These are phyloP conservation scores for Reticulitermes lucifugus DNA, from an alignment of 2,888 invertebrate species.

Conservation along the genomic window DNA sequence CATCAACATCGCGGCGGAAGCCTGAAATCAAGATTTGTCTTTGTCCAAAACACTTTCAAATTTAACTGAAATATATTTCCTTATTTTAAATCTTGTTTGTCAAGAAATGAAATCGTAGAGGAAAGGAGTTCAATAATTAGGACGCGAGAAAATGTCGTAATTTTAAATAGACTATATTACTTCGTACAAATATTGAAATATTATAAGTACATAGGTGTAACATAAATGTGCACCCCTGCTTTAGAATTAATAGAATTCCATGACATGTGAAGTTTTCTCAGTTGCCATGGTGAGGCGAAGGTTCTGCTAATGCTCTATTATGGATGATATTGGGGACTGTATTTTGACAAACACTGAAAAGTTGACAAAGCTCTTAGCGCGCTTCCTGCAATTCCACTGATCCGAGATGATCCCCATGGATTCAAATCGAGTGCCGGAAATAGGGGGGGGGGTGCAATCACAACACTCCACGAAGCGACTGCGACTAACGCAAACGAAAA, in stretches of 20 bases:
- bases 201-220: too few relatives aligned
- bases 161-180: too few relatives aligned
- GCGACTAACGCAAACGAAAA: constrained; percentile 28
- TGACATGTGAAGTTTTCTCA: constrained; percentile 13
- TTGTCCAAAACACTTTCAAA: too few relatives aligned
- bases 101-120: too few relatives aligned
- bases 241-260: constrained; percentile 18
- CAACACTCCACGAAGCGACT: constrained; percentile 43
- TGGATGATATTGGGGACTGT: constrained; percentile 29
- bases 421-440: constrained; percentile 39
- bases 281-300: background rate
- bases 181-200: too few relatives aligned
- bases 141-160: too few relatives aligned
- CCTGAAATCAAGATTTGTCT: too few relatives aligned
- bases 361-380: constrained; percentile 47
- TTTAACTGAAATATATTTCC: too few relatives aligned
- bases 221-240: background rate
- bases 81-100: too few relatives aligned
- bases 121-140: too few relatives aligned
- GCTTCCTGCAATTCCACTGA: constrained; percentile 37
- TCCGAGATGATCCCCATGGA: constrained; percentile 43
- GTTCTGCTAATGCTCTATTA: constrained; percentile 22
- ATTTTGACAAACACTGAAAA: constrained; percentile 48
- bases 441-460: constrained; percentile 44
- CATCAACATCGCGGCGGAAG: too few relatives aligned